Conservation (phyloP, 2,113 vertebrate genomes). For the Cavia aperea region DNA sequence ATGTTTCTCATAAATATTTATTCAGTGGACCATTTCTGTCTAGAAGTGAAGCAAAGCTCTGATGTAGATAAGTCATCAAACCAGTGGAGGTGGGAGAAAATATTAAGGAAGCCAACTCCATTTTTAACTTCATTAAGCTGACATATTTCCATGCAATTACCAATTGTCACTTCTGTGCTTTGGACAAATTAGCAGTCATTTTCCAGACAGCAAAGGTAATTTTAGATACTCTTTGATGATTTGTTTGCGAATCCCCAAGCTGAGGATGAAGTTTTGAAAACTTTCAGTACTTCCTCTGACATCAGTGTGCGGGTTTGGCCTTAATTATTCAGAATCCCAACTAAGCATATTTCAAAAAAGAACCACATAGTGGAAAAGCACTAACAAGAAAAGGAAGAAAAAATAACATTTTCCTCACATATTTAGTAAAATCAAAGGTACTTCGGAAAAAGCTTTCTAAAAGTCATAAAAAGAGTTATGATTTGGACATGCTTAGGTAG, state of each 20-base stretch:
- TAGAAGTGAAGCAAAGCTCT: conserved; percentile 23
- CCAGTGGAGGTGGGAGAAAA: not conserved
- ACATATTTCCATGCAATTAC: conserved; percentile 43
- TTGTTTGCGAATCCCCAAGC: conserved; percentile 6
- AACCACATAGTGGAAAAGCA: not conserved
- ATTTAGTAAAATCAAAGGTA: not conserved
- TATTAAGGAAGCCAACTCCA: not conserved
- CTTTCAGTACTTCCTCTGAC: not conserved
- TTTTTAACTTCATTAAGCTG: conserved; percentile 24
- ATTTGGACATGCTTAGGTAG: not conserved
- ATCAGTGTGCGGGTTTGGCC: not conserved
- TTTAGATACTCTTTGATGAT: conserved; percentile 1
- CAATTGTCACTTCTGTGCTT: conserved; percentile 6
- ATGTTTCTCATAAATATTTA: conserved; percentile 36
- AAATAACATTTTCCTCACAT: not conserved
- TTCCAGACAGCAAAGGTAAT: conserved; percentile 17
- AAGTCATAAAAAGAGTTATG: not conserved
- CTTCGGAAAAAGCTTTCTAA: not conserved
- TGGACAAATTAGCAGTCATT: conserved; percentile 16
- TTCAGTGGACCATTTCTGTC: not conserved
- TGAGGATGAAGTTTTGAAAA: not conserved
- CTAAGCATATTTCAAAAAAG: not conserved
- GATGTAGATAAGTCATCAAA: conserved; percentile 29
- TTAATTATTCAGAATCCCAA: conserved; percentile 6
- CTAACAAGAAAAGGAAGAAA: not conserved